Conservation (phyloP, 2,888 invertebrate species). For the Drosophila meridiana region DNA sequence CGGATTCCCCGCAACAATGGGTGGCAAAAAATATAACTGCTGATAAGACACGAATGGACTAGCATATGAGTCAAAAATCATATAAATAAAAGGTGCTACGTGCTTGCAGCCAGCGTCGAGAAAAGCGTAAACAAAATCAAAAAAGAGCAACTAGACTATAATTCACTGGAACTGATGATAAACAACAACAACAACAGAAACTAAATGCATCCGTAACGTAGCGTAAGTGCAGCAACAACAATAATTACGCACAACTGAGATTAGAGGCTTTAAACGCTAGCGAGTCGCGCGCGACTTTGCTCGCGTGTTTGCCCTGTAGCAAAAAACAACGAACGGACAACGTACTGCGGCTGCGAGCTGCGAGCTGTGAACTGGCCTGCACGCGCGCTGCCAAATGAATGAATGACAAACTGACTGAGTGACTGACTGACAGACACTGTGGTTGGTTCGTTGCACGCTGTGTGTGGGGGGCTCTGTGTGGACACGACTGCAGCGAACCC, state of each 20-base stretch:
- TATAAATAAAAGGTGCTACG: slow-evolving; percentile 50
- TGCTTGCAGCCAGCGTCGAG: slow-evolving; percentile 43
- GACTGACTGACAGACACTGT: slow-evolving; percentile 31
- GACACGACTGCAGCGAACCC: slow-evolving; percentile 34
- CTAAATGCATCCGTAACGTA: slow-evolving; percentile 41
- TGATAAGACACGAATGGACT: slow-evolving; percentile 61
- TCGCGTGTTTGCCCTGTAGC: slow-evolving; percentile 49
- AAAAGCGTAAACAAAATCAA: slow-evolving; percentile 45
- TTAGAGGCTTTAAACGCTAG: slow-evolving; percentile 69
- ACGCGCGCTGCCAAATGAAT: slow-evolving; percentile 72
- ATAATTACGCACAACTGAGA: slow-evolving; percentile 67
- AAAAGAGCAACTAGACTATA: slow-evolving; percentile 20
- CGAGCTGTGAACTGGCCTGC: slow-evolving; percentile 67
- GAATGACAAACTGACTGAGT: slow-evolving; percentile 59
- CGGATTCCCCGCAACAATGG: slow-evolving; percentile 32
- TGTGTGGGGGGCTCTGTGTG: slow-evolving; percentile 25
- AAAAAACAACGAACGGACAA: slow-evolving; percentile 23
- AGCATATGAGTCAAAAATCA: slow-evolving; percentile 45
- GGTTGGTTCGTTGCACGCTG: slow-evolving; percentile 7
- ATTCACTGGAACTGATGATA: slow-evolving; percentile 30
- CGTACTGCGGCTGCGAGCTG: slow-evolving; percentile 44
- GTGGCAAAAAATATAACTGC: slow-evolving; percentile 16
- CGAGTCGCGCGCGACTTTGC: slow-evolving; percentile 54
- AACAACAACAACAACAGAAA: slow-evolving; percentile 15
- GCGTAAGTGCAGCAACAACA: slow-evolving; percentile 24